Conservation (phyloP, 2,888 invertebrate species). For the Mimas tiliae region DNA sequence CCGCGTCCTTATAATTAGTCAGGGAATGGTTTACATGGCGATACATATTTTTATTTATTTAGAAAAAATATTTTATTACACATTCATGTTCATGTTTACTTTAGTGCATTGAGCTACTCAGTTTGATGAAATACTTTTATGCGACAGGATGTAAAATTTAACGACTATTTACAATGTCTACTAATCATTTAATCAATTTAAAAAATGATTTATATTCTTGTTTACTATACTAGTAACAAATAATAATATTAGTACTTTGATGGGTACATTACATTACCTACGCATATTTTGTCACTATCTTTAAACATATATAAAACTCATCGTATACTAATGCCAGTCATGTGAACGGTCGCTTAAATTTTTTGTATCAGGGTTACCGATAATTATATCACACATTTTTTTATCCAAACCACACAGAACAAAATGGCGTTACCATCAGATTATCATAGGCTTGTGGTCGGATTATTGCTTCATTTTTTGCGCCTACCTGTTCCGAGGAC, state of each 20-base stretch:
- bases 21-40: conserved; percentile 59
- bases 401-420: conserved; percentile 81
- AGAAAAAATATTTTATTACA: not conserved
- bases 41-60: conserved; percentile 20
- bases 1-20: conserved; percentile 73
- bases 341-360: conserved; percentile 59
- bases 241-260: too few species aligned
- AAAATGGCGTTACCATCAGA: conserved; percentile 84
- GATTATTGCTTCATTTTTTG: conserved; percentile 83
- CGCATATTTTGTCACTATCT: not conserved
- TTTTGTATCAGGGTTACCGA: conserved; percentile 72
- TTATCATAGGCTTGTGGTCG: conserved; percentile 80
- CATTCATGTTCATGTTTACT: too few species aligned
- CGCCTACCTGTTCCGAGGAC: conserved; percentile 76
- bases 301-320: not conserved
- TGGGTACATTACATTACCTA: too few species aligned
- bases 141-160: too few species aligned
- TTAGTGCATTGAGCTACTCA: too few species aligned
- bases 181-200: too few species aligned
- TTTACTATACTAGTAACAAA: too few species aligned
- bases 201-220: too few species aligned
- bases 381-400: conserved; percentile 84
- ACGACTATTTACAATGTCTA: too few species aligned
- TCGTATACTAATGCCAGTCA: conserved; percentile 30
- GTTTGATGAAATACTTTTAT: too few species aligned